Evolutionary conservation across 2,888 invertebrate species (phyloP).

Genomic region (Chloromyia formosa): DNA sequence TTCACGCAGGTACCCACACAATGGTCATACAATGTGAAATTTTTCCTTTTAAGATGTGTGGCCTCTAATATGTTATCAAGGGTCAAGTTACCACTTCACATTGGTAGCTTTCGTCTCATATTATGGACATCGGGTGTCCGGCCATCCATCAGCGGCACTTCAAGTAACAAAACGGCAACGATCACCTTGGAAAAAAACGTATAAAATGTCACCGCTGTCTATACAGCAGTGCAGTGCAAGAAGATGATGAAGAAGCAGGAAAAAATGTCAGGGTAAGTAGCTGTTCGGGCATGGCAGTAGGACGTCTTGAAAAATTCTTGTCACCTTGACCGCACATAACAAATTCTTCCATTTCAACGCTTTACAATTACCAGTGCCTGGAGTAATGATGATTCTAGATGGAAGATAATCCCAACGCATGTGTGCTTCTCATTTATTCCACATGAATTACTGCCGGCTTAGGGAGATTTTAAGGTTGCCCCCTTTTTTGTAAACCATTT

Average conservation of each 20-base stretch:
- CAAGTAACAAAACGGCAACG: not conserved
- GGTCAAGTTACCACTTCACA: constrained; percentile 6
- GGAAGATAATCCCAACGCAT: too few species aligned
- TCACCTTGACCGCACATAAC: too few species aligned
- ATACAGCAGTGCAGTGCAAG: not conserved
- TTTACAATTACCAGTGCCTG: too few species aligned
- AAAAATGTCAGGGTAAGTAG: not conserved
- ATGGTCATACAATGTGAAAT: not conserved
- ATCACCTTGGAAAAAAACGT: not conserved
- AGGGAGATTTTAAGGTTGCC: too few species aligned
- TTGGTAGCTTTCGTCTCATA: not conserved
- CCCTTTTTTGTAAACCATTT: too few species aligned
- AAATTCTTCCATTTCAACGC: too few species aligned
- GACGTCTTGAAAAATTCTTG: not conserved
- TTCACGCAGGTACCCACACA: not conserved
- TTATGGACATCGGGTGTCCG: not conserved
- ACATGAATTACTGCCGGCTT: too few species aligned
- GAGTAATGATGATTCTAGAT: too few species aligned
- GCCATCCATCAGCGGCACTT: not conserved
- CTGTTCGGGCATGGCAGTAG: not conserved
- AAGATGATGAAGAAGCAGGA: not conserved
- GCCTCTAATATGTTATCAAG: not conserved
- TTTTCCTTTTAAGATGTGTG: not conserved
- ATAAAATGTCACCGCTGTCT: not conserved
- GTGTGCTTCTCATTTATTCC: too few species aligned